These are phyloP conservation scores for Camelus dromedarius DNA, from an alignment of 2,113 vertebrate species.

Conservation along the genomic window DNA sequence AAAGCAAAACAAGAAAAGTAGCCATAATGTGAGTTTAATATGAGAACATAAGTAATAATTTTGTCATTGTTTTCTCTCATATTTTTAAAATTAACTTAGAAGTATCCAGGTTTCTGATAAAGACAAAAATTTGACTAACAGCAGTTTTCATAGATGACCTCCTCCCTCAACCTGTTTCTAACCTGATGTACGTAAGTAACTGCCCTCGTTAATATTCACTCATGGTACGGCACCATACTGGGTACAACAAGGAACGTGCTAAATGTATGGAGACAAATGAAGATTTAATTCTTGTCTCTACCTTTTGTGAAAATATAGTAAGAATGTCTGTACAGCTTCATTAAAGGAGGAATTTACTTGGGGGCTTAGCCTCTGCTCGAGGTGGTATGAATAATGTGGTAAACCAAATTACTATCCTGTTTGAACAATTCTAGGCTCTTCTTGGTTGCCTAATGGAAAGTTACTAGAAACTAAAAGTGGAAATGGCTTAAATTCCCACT, in stretches of 20 bases:
- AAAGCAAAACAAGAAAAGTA: constrained; percentile 44
- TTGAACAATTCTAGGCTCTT: background rate
- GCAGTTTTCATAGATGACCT: constrained; percentile 5
- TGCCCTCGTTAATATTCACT: background rate
- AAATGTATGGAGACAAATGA: background rate
- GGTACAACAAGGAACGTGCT: background rate
- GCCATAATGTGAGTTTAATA: constrained; percentile 31
- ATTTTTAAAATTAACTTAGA: constrained; percentile 38
- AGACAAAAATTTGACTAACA: constrained; percentile 35
- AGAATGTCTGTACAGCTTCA: constrained; percentile 17
- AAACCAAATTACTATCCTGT: background rate
- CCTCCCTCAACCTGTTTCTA: background rate
- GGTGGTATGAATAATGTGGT: background rate
- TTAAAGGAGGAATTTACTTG: constrained; percentile 54
- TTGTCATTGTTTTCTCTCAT: constrained; percentile 38
- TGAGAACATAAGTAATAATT: constrained; percentile 18
- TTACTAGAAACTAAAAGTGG: constrained; percentile 44
- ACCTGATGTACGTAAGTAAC: background rate
- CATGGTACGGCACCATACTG: background rate
- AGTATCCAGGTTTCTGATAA: constrained; percentile 33
- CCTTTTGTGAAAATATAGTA: constrained; percentile 40
- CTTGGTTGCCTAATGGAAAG: background rate
- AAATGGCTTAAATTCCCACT: constrained; percentile 19
- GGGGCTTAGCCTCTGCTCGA: background rate
- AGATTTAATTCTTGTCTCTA: background rate